These are phyloP conservation scores for Stenoptilia bipunctidactyla DNA, from an alignment of 2,888 invertebrate genomes.

Conservation along the genomic window DNA sequence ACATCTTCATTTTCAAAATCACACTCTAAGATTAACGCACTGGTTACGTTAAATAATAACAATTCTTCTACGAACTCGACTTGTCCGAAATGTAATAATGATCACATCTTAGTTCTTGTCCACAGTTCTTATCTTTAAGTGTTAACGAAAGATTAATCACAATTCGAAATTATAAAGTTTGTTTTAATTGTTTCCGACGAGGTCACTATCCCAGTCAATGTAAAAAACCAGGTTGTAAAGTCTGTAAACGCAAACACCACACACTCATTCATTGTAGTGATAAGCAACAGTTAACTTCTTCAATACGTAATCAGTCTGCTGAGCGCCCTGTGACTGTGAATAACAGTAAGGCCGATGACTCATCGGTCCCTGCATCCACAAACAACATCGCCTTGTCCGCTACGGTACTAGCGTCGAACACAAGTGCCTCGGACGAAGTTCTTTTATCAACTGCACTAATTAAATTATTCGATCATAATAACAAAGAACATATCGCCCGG, in stretches of 20 bases:
- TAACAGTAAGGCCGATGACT: no score
- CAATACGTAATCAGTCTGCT: no score
- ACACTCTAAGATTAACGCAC: background rate
- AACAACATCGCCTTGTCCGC: background rate
- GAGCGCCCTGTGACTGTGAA: no score
- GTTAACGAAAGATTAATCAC: background rate
- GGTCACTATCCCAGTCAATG: slow-evolving; percentile 3
- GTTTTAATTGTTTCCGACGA: slow-evolving; percentile 2
- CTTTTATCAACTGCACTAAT: slow-evolving; percentile 1
- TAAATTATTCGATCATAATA: background rate
- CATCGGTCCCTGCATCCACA: no score
- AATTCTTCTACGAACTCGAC: background rate
- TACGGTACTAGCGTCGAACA: background rate
- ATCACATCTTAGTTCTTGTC: background rate
- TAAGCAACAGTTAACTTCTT: no score
- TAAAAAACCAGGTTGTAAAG: slow-evolving; percentile 3
- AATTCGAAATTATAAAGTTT: slow-evolving; percentile 1
- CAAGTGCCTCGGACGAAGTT: background rate
- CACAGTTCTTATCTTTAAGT: background rate
- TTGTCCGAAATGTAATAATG: background rate
- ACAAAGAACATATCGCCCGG: background rate
- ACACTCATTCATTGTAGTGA: background rate
- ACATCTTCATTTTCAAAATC: background rate
- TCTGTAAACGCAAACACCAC: slow-evolving; percentile 3
- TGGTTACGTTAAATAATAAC: background rate